A percentile compares a stretch with the other conserved stretches of the same genome.
These are phyloP conservation scores for Protodeltote pygarga DNA, from an alignment of 2,888 invertebrate species.

Conservation along the genomic window DNA sequence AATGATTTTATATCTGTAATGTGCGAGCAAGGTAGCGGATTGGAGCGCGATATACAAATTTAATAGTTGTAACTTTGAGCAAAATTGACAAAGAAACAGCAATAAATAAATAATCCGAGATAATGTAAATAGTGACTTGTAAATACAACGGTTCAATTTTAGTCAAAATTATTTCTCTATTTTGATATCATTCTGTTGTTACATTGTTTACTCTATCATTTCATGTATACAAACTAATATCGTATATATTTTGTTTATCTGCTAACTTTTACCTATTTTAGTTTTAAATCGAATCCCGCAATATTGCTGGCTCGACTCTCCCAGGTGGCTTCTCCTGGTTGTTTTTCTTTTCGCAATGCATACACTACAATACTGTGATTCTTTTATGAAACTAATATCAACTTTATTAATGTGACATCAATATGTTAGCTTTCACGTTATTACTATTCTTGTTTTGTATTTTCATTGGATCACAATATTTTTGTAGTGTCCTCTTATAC, in stretches of 20 bases:
- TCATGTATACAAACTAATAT: slow-evolving; percentile 23
- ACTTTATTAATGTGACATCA: slow-evolving; percentile 57
- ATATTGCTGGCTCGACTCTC: slow-evolving; percentile 69
- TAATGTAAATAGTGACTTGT: too few species aligned
- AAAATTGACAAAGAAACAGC: too few species aligned
- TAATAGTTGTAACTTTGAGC: too few species aligned
- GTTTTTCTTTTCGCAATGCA: slow-evolving; percentile 73
- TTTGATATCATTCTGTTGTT: background rate
- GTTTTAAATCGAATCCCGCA: slow-evolving; percentile 79
- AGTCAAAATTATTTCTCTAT: too few species aligned
- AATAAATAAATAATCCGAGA: too few species aligned
- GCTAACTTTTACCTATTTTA: slow-evolving; percentile 56
- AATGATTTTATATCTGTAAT: too few species aligned
- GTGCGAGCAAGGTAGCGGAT: too few species aligned
- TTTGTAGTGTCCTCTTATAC: too few species aligned
- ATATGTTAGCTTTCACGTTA: slow-evolving; percentile 21
- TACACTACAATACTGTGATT: slow-evolving; percentile 54
- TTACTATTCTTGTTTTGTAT: slow-evolving; percentile 20
- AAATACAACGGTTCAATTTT: too few species aligned
- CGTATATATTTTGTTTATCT: slow-evolving; percentile 36
- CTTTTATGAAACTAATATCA: slow-evolving; percentile 66
- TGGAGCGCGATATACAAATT: too few species aligned
- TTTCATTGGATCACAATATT: slow-evolving; percentile 24
- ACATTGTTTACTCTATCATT: slow-evolving; percentile 16
- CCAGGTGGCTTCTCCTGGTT: slow-evolving; percentile 65